These are phyloP conservation scores for Chymomyza amoena DNA, from an alignment of 2,888 invertebrate species.

Conservation along the genomic window DNA sequence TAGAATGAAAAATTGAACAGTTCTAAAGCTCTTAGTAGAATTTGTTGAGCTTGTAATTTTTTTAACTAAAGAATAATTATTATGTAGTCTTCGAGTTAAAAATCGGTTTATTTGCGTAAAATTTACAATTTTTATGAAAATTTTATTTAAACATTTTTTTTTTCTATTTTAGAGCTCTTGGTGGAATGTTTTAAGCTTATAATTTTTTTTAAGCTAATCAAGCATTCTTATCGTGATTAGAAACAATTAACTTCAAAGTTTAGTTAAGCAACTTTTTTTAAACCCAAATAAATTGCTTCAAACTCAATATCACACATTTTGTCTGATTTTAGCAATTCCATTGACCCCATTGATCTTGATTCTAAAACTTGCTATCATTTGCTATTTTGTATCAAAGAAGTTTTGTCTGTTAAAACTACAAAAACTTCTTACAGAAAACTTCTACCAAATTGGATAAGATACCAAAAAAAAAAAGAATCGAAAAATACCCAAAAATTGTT, in stretches of 20 bases:
- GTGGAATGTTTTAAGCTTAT: too few species aligned
- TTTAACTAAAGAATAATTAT: too few species aligned
- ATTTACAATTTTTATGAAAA: too few species aligned
- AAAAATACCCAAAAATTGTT: neutral
- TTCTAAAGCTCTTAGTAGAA: too few species aligned
- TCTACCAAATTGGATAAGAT: neutral
- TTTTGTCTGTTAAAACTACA: neutral
- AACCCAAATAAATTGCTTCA: neutral
- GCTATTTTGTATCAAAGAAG: neutral
- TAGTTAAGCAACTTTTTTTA: neutral
- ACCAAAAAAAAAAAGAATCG: neutral
- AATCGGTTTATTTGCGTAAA: too few species aligned
- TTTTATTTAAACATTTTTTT: too few species aligned
- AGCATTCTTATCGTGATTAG: too few species aligned
- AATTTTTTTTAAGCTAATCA: too few species aligned
- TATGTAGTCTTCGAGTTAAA: too few species aligned
- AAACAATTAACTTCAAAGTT: neutral
- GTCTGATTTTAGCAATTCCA: neutral
- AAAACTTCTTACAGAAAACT: neutral
- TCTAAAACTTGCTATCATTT: neutral
- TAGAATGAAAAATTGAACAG: too few species aligned
- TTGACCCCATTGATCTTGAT: neutral
- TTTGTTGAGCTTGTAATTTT: too few species aligned
- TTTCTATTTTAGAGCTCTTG: too few species aligned
- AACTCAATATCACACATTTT: neutral